Percentiles rank a stretch among this genome's conserved stretches.
phyloP scores from a whole-genome alignment of 35 echinoderm and acorn worm species.

The Ophiothrix spiculata region DNA sequence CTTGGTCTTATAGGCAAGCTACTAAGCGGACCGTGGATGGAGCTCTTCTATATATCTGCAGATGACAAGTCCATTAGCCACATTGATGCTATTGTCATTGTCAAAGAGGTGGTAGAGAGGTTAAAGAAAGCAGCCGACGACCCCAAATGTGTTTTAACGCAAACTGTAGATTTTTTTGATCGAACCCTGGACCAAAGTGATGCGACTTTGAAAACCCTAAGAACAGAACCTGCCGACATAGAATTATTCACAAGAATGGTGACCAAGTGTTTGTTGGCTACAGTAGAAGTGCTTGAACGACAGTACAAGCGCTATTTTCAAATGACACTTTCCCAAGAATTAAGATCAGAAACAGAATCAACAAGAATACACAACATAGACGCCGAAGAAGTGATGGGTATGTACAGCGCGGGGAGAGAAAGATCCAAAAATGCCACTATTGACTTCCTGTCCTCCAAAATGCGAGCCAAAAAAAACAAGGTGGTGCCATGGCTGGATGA shows the following conservation, averaged over 20 bases:
- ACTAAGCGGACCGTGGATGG: conserved; percentile 6
- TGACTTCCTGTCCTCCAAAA: conserved; percentile 20
- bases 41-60: neutral
- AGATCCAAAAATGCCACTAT: conserved; percentile 16
- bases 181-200: neutral
- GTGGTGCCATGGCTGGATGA: conserved; percentile 22
- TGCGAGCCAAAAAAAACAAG: conserved; percentile 34
- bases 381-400: conserved; percentile 37
- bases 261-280: neutral
- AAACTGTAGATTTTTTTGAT: neutral
- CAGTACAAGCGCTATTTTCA: conserved; percentile 31
- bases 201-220: neutral
- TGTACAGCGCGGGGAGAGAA: conserved; percentile 37
- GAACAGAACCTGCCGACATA: neutral
- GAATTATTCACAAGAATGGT: neutral
- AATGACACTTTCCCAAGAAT: neutral
- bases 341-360: conserved; percentile 10
- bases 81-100: neutral
- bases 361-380: conserved; percentile 24
- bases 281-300: neutral
- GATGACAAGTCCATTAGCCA: neutral
- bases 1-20: conserved; percentile 11
- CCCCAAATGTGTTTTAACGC: neutral
- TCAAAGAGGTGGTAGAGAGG: neutral
- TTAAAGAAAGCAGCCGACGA: neutral